phyloP scores from a whole-genome alignment of 2,113 vertebrate species.

The Ciconia stormi region DNA sequence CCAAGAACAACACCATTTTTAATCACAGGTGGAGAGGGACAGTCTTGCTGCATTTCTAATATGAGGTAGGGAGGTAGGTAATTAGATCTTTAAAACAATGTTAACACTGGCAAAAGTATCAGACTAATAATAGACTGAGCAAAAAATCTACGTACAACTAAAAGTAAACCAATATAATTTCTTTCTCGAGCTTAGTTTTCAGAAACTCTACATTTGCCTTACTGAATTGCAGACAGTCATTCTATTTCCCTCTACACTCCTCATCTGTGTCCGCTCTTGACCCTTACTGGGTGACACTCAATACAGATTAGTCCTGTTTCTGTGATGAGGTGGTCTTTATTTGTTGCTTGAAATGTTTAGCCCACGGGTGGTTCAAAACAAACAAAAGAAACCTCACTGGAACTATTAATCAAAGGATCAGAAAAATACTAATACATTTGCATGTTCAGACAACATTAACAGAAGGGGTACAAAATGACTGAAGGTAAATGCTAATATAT shows the following conservation, averaged over 20 bases:
- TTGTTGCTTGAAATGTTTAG: background rate
- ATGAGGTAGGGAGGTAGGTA: background rate
- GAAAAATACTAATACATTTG: background rate
- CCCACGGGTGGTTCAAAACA: background rate
- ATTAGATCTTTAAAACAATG: background rate
- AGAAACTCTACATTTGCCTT: background rate
- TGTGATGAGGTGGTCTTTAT: background rate
- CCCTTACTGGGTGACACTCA: background rate
- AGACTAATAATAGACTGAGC: background rate
- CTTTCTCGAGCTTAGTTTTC: background rate
- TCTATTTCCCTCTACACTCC: background rate
- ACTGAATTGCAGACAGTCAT: background rate
- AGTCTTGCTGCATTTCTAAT: constrained; percentile 58
- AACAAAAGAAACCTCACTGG: background rate
- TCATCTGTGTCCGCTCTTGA: background rate
- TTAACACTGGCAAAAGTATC: background rate
- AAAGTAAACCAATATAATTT: background rate
- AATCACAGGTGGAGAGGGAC: constrained; percentile 65
- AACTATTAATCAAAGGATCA: background rate
- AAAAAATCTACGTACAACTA: background rate
- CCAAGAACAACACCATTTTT: constrained; percentile 47
- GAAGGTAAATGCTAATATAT: background rate
- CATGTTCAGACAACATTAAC: background rate
- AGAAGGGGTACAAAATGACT: background rate
- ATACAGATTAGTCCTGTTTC: background rate